A percentile compares a stretch with the other conserved stretches of the same genome.
These are phyloP conservation scores for Proisotoma minuta DNA, from an alignment of 2,888 invertebrate genomes.

Conservation along the genomic window DNA sequence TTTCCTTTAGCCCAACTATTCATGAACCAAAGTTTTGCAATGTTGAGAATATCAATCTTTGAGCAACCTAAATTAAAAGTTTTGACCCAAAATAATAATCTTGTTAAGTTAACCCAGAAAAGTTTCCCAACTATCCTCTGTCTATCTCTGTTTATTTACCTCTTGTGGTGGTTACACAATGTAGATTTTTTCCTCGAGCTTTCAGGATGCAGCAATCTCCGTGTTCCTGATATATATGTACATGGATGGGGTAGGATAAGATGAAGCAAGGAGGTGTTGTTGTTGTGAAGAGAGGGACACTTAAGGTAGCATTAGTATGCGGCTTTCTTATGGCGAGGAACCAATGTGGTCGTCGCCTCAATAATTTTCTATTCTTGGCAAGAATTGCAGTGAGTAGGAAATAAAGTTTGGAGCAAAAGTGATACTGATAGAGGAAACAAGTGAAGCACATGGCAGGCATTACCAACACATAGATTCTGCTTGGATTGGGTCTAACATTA, in stretches of 20 bases:
- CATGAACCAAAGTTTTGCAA: slow-evolving; percentile 11
- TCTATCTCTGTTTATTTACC: background rate
- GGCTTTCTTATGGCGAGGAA: slow-evolving; percentile 1
- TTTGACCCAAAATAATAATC: slow-evolving; percentile 29
- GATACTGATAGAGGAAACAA: background rate
- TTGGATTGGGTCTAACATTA: slow-evolving; percentile 10
- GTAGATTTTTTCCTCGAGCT: slow-evolving; percentile 6
- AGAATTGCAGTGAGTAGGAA: background rate
- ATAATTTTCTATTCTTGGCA: slow-evolving; percentile 11
- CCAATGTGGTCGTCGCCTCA: background rate
- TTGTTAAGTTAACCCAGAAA: slow-evolving; percentile 19
- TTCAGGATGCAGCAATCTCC: background rate
- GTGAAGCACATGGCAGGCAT: slow-evolving; percentile 8
- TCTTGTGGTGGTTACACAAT: background rate
- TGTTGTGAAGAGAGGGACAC: slow-evolving; percentile 4
- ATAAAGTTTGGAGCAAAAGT: slow-evolving; percentile 2
- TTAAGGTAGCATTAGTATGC: slow-evolving; percentile 14
- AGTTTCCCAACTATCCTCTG: slow-evolving; percentile 6
- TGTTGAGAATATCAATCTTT: slow-evolving; percentile 20
- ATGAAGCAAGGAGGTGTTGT: background rate
- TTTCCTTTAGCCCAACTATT: background rate
- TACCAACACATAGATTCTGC: slow-evolving; percentile 6
- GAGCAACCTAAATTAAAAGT: slow-evolving; percentile 27
- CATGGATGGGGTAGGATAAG: background rate
- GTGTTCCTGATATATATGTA: background rate